Base-by-base conservation (phyloP, 2,888 invertebrate species). In the Exephanes ischioxanthus region DNA sequence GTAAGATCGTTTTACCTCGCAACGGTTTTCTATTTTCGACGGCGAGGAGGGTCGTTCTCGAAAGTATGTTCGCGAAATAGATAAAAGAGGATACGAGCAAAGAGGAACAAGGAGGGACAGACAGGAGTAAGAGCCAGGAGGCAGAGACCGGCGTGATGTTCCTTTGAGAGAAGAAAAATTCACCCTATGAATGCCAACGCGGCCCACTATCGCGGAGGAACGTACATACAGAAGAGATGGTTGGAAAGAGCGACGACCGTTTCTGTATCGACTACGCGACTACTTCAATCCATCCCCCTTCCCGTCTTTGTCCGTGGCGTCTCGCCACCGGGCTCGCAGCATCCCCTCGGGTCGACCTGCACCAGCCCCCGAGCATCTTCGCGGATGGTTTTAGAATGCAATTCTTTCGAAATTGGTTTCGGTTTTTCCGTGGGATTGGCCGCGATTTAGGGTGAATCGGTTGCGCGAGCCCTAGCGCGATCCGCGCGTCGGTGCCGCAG, bases 361-460 rank as follows among this genome's bases (percentile, higher is more conserved):
- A 26, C 48, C 33, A 70, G 53, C 88, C 87, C 87, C 85, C 79
- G 58, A 89, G 88, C 87, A 84, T 87, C 88, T 89, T 84, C 88
- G 87, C 85, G 89, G 88, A 90, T 89, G 89, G 90, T 89, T 90
- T 91, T 89, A 89, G 91, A 91, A 91, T 92, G 92, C 92, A 91
- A 92, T 93, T 92, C 92, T 92, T 92, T 88, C 88, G 89, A 91
- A 91, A 93, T 92, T 92, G 92, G 89, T 91, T 91, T 91, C 89
- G 89, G 90, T 89, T 89, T 91, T 87, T 90, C 89, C 91, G 80
- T 87, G 90, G 89, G 88, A 92, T 92, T 91, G 92, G 86, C 89
- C 87, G 89, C 92, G 88, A 91, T 91, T 91, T 91, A 88, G 89
- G 88, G 88, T 87, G 90, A 91, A 92, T 91, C 85, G 88, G 73